Base-by-base conservation (phyloP, 1,140 invertebrate genomes). In the Mycetomoellerius zeteki region DNA sequence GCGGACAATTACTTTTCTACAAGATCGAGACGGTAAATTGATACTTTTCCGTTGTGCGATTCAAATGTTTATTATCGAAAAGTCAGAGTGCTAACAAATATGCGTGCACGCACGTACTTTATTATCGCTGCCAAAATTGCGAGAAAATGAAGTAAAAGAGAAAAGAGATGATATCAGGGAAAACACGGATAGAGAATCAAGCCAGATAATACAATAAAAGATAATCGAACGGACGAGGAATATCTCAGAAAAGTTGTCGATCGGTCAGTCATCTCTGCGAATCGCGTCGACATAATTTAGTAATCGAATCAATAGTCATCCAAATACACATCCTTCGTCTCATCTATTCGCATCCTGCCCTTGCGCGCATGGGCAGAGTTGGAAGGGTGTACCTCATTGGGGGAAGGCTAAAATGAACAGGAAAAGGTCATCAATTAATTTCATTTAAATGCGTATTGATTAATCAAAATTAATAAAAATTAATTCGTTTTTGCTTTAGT, bases 301-400 rank as follows among this genome's bases (percentile, higher is more conserved):
- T 56, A 21, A 81, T 81, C 64, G 64, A 81, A 65, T 81, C 47
- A 81, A 71, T 81, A 81, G 16, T 81, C 64, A 10, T 81, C 64
- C 37, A 50, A 7, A 37, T 67, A 80, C 8, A 37, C 19, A 37
- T 80, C 64, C 64, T 43, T 62, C 37, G 16, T 4, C 14, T 73
- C 71, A 0, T 65, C 76, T 24, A 50, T 3, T 33, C 54, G 52
- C n/a, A 78, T 8, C 21, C 50, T 81, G 8, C 33, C 19, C 64
- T 81, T 69, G 33, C 14, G 24, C 30, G 24, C 12, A 16, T 78
- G 52, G 14, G 24, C 19, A 10, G 14, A 37, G 21, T 37, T 43
- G 7, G 72, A 24, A 21, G 14, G 7, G 1, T n/a, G 43, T 19
- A 33, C 12, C 14, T 56, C 37, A 52, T 33, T 47, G n/a, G 43